These are phyloP conservation scores for Dimorphilus gyrociliatus DNA, from an alignment of 2,888 invertebrate species.

Conservation along the genomic window DNA sequence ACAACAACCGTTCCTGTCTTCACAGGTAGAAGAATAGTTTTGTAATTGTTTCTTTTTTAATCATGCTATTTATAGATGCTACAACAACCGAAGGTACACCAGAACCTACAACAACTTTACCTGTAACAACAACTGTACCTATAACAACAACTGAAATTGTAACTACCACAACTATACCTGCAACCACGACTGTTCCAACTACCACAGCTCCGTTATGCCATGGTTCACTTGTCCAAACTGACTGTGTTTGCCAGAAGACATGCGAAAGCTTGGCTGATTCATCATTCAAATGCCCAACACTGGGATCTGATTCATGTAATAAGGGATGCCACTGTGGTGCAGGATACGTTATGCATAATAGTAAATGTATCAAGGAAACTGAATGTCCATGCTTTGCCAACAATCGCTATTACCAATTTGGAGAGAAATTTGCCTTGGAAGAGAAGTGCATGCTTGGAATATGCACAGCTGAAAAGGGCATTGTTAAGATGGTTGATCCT, in stretches of 20 bases:
- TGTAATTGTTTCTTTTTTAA: too few relatives aligned
- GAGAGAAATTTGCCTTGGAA: too few relatives aligned
- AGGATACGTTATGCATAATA: slow-evolving; percentile 7
- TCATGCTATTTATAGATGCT: slow-evolving; percentile 1
- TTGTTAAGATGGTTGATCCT: too few relatives aligned
- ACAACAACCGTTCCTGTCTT: neutral
- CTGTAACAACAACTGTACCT: slow-evolving; percentile 1
- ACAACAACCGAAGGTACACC: neutral
- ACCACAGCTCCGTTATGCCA: slow-evolving; percentile 5
- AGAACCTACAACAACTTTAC: slow-evolving; percentile 1
- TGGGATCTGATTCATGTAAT: slow-evolving; percentile 4
- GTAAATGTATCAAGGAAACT: slow-evolving; percentile 5
- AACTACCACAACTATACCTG: slow-evolving; percentile 1
- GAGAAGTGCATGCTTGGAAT: too few relatives aligned
- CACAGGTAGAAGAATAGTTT: too few relatives aligned
- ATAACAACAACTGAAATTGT: neutral
- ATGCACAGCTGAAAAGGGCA: too few relatives aligned
- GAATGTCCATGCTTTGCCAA: slow-evolving; percentile 7
- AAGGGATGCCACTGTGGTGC: slow-evolving; percentile 8
- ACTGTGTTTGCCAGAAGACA: slow-evolving; percentile 7
- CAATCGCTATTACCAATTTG: slow-evolving; percentile 6
- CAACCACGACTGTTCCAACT: slow-evolving; percentile 3
- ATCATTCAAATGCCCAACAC: slow-evolving; percentile 3
- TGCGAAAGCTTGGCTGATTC: slow-evolving; percentile 6
- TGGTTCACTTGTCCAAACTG: slow-evolving; percentile 4